Evolutionary conservation across 2,797 vertebrate genomes (phyloP).

Genomic region (Peromyscus melanophrys): DNA sequence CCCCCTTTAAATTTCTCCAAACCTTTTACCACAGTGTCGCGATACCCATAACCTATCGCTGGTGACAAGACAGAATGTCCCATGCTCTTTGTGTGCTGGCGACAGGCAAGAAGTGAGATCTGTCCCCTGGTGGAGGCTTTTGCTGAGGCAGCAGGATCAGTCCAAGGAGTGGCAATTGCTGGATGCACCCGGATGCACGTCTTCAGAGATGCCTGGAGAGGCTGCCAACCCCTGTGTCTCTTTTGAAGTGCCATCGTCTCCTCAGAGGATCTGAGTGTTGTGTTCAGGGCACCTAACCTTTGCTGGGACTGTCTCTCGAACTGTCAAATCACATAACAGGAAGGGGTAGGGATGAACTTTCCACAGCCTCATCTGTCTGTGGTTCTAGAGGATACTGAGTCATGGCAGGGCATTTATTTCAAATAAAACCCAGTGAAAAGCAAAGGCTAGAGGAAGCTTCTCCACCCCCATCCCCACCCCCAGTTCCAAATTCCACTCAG

Average conservation of each 20-base stretch:
- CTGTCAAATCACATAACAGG: conserved; percentile 59
- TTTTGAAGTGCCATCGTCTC: background rate
- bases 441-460: conserved; percentile 65
- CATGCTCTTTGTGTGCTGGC: background rate
- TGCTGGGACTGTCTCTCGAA: conserved; percentile 35
- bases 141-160: background rate
- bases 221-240: background rate
- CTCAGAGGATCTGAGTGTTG: background rate
- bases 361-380: conserved; percentile 49
- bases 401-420: conserved; percentile 70
- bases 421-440: conserved; percentile 72
- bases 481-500: conserved; percentile 79
- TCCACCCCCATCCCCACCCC: conserved; percentile 38
- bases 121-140: background rate
- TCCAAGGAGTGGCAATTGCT: background rate
- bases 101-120: background rate
- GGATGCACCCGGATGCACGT: background rate
- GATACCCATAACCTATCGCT: background rate
- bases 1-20: background rate
- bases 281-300: conserved; percentile 36
- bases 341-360: conserved; percentile 59
- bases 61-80: background rate
- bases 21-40: conserved; percentile 26
- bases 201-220: background rate
- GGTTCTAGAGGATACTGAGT: conserved; percentile 70